phyloP scores from a whole-genome alignment of 2,113 vertebrate genomes.

The Urocolius indicus region DNA sequence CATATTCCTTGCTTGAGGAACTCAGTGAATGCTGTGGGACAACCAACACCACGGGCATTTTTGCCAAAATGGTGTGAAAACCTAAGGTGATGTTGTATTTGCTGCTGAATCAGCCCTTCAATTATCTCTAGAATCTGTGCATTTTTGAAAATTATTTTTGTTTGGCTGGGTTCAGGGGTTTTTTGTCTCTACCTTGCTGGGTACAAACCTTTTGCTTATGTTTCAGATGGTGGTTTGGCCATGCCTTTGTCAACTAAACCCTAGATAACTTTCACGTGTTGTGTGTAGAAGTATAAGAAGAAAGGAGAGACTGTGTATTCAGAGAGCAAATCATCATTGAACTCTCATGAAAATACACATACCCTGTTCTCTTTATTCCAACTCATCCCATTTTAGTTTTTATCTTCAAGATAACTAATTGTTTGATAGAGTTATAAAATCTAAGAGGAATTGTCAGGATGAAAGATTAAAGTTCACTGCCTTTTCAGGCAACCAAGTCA shows the following conservation, averaged over 20 bases:
- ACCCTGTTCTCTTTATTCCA: too few relatives aligned
- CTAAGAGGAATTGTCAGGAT: too few relatives aligned
- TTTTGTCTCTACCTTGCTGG: neutral
- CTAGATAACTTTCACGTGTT: neutral
- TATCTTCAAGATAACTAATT: too few relatives aligned
- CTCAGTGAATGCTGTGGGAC: neutral
- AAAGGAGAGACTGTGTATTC: neutral
- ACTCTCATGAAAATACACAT: neutral
- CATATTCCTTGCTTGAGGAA: neutral
- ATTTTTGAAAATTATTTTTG: neutral
- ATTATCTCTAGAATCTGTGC: neutral
- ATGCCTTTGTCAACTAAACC: neutral
- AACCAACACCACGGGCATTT: neutral
- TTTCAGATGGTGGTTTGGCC: neutral
- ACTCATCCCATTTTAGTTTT: too few relatives aligned
- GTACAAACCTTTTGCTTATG: neutral
- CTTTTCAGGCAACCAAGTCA: too few relatives aligned
- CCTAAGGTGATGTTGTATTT: neutral
- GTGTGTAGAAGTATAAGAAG: neutral
- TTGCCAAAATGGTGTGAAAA: neutral
- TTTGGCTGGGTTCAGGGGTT: neutral
- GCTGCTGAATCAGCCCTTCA: neutral
- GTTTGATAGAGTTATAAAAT: too few relatives aligned
- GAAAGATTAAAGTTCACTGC: too few relatives aligned
- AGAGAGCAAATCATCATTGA: neutral